These are phyloP conservation scores for Hirtodrosophila alboralis DNA, from an alignment of 2,888 invertebrate species.

Conservation along the genomic window DNA sequence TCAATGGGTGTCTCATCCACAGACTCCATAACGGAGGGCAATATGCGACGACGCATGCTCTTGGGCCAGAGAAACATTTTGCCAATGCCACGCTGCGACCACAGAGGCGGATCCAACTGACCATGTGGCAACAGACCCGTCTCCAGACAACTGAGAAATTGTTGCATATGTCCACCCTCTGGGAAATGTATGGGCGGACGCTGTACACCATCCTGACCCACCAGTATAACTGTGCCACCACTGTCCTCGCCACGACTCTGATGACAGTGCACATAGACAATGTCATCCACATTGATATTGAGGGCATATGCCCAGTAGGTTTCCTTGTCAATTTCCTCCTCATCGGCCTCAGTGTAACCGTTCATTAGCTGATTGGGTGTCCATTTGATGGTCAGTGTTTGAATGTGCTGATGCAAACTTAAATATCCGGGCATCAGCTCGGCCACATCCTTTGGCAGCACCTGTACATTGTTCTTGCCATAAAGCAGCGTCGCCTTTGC, in stretches of 20 bases:
- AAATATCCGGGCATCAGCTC: slow-evolving; percentile 95
- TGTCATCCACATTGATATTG: slow-evolving; percentile 94
- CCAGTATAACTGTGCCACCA: slow-evolving; percentile 94
- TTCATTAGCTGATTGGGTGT: slow-evolving; percentile 99
- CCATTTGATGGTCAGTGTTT: slow-evolving; percentile 95
- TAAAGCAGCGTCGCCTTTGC: slow-evolving; percentile 94
- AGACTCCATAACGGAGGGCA: slow-evolving; percentile 88
- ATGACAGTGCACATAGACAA: slow-evolving; percentile 98
- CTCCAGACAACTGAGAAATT: slow-evolving; percentile 96
- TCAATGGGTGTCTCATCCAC: slow-evolving; percentile 87
- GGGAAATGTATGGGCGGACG: slow-evolving; percentile 97
- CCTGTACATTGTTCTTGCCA: slow-evolving; percentile 96
- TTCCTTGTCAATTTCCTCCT: slow-evolving; percentile 89
- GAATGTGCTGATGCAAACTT: slow-evolving; percentile 94
- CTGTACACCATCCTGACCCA: slow-evolving; percentile 97
- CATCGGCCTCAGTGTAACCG: slow-evolving; percentile 89
- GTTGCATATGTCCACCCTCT: slow-evolving; percentile 93
- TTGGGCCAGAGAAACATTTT: slow-evolving; percentile 87
- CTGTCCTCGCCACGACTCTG: slow-evolving; percentile 90
- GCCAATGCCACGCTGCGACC: slow-evolving; percentile 93
- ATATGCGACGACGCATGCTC: slow-evolving; percentile 87
- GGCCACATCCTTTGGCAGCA: slow-evolving; percentile 93
- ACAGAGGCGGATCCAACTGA: slow-evolving; percentile 95
- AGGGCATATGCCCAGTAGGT: slow-evolving; percentile 96
- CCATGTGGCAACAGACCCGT: slow-evolving; percentile 93